phyloP scores from a whole-genome alignment of 2,888 invertebrate species.

The Napeogenes sylphis region DNA sequence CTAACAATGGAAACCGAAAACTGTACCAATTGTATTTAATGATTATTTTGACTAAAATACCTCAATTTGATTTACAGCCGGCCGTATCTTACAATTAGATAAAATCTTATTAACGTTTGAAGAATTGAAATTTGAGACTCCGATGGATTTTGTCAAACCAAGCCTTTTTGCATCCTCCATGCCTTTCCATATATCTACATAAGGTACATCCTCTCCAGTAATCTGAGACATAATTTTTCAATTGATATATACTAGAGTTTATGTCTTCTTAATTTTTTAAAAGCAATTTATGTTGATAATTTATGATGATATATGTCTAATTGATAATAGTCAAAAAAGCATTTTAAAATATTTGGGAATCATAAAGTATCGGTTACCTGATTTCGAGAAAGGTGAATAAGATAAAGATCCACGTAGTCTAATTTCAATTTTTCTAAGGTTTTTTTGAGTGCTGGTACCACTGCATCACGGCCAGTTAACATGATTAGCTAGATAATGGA shows the following conservation, averaged over 20 bases:
- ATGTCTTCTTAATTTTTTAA: too few species aligned
- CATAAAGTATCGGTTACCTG: conserved; percentile 6
- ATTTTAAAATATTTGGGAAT: neutral
- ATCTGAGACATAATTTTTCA: conserved; percentile 6
- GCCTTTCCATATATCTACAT: conserved; percentile 81
- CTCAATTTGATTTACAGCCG: conserved; percentile 79
- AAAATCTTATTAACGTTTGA: conserved; percentile 81
- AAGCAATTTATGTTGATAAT: neutral
- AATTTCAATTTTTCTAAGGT: conserved; percentile 57
- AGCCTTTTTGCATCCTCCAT: conserved; percentile 82
- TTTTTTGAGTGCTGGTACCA: conserved; percentile 39
- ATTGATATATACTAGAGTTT: too few species aligned
- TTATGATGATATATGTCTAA: too few species aligned
- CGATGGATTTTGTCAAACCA: conserved; percentile 82
- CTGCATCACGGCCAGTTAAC: conserved; percentile 23
- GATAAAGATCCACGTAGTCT: conserved; percentile 62
- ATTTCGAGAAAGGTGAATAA: conserved; percentile 61
- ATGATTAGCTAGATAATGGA: neutral
- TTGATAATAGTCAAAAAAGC: neutral
- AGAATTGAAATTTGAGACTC: conserved; percentile 86
- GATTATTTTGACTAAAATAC: conserved; percentile 30
- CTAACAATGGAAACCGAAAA: too few species aligned
- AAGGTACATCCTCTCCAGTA: neutral
- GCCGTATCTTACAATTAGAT: conserved; percentile 71
- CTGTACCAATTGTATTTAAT: too few species aligned